A percentile compares a stretch with the other conserved stretches of the same genome.
phyloP scores from a whole-genome alignment of 2,888 invertebrate species.

The Pherbina coryleti region DNA sequence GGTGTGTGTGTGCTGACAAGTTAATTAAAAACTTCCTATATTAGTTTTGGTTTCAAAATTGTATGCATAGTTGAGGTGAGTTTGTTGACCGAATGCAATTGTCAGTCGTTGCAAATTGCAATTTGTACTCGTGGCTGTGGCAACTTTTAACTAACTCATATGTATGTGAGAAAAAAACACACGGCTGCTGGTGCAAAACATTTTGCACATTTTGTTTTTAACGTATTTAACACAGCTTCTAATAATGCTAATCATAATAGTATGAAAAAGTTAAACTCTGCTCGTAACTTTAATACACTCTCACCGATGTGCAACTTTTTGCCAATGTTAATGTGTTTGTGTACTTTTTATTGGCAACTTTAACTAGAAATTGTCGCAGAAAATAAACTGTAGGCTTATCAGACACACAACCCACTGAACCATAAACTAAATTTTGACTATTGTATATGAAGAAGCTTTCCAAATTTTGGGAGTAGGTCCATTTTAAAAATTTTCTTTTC shows the following conservation, averaged over 20 bases:
- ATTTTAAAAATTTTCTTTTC: too few species aligned
- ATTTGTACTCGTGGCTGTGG: neutral
- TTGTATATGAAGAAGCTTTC: too few species aligned
- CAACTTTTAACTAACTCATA: neutral
- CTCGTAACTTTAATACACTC: too few species aligned
- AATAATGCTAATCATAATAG: constrained; percentile 27
- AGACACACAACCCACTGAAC: neutral
- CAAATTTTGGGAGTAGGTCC: too few species aligned
- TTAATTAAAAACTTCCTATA: constrained; percentile 33
- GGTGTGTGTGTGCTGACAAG: constrained; percentile 9
- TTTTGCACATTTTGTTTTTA: neutral
- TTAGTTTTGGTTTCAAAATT: constrained; percentile 9
- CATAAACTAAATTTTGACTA: too few species aligned
- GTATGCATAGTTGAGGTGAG: neutral
- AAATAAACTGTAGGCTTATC: neutral
- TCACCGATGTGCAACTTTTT: neutral
- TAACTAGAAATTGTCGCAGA: neutral
- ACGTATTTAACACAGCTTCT: constrained; percentile 6
- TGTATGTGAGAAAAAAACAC: neutral
- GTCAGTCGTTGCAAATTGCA: constrained; percentile 15
- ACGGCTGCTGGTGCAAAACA: neutral
- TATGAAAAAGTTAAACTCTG: neutral
- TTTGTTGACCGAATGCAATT: constrained; percentile 35
- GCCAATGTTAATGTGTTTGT: too few species aligned
- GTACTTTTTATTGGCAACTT: neutral